phyloP scores from a whole-genome alignment of 2,797 vertebrate genomes.

The Anomalospiza imberbis region DNA sequence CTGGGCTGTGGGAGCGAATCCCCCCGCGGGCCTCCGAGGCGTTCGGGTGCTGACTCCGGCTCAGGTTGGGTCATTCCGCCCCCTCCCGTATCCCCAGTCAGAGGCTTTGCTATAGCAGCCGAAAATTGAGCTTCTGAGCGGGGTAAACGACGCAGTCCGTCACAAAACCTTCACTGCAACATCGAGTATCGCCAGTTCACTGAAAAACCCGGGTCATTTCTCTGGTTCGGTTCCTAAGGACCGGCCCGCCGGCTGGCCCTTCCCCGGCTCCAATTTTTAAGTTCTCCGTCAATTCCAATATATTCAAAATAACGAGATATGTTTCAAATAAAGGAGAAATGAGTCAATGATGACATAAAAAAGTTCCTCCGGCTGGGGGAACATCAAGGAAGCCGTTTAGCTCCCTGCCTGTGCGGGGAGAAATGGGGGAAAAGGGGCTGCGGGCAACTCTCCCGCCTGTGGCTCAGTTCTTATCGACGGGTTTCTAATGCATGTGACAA shows the following conservation, averaged over 20 bases:
- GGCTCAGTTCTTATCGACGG: neutral
- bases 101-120: neutral
- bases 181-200: neutral
- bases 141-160: neutral
- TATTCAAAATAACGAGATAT: neutral
- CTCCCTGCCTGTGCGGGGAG: neutral
- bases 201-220: neutral
- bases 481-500: accelerated
- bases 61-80: neutral
- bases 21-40: neutral
- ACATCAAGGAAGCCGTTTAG: neutral
- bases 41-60: neutral
- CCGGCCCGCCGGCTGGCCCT: neutral
- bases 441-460: neutral
- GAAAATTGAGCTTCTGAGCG: neutral
- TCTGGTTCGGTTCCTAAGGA: neutral
- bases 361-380: neutral
- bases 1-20: accelerated
- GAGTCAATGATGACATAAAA: neutral
- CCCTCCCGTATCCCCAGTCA: neutral
- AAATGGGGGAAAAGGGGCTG: neutral
- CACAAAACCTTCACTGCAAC: neutral
- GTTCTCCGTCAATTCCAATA: no score
- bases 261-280: neutral
- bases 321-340: neutral